Percentiles rank a stretch among this genome's conserved stretches.
phyloP scores from a whole-genome alignment of 2,797 vertebrate species.

The Naso thynnoides region DNA sequence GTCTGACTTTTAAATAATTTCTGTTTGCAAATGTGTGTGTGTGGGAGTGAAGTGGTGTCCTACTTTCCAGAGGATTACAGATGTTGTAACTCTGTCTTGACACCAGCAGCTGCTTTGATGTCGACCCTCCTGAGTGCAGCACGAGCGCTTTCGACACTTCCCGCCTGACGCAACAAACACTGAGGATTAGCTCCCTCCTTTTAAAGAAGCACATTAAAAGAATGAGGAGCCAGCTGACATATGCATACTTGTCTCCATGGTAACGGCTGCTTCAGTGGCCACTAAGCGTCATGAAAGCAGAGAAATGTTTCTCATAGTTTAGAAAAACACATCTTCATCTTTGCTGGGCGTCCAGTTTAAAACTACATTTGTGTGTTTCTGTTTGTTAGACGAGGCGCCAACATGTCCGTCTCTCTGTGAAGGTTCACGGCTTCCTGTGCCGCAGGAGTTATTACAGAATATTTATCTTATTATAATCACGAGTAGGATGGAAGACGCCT shows the following conservation, averaged over 20 bases:
- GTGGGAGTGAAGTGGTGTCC: neutral
- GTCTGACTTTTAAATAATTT: neutral
- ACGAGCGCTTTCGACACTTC: neutral
- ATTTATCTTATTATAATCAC: too few species aligned
- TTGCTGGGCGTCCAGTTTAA: too few species aligned
- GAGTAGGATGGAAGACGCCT: too few species aligned
- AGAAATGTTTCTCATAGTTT: too few species aligned
- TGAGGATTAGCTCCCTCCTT: neutral
- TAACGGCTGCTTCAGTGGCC: neutral
- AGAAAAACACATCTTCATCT: too few species aligned
- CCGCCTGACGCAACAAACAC: constrained; percentile 1
- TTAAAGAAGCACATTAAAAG: neutral
- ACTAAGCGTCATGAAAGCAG: neutral
- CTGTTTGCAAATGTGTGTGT: neutral
- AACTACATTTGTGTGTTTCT: too few species aligned
- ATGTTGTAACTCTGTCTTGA: constrained; percentile 4
- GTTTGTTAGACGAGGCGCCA: too few species aligned
- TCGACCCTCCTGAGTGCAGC: neutral
- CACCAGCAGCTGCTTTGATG: constrained; percentile 13
- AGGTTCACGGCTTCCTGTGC: too few species aligned
- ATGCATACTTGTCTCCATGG: neutral
- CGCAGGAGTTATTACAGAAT: too few species aligned
- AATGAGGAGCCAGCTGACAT: neutral
- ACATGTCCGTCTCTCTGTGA: too few species aligned
- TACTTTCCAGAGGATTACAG: constrained; percentile 1